phyloP scores from a whole-genome alignment of 2,113 vertebrate genomes.

The Leptobrachium ailaonicum region DNA sequence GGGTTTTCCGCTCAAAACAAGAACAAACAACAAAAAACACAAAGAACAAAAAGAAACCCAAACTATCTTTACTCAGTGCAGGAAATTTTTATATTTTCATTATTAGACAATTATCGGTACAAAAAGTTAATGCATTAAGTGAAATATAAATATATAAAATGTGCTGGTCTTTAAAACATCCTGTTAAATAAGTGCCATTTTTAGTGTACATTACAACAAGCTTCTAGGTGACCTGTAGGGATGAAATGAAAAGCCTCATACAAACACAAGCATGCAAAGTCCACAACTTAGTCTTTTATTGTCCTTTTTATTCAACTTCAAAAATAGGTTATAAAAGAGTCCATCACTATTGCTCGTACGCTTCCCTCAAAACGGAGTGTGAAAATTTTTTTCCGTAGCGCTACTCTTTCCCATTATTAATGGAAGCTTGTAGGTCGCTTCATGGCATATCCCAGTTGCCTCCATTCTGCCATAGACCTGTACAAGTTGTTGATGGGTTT shows the following conservation, averaged over 20 bases:
- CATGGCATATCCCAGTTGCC: not conserved
- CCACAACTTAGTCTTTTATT: conserved; percentile 60
- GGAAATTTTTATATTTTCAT: not conserved
- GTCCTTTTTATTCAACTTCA: conserved; percentile 47
- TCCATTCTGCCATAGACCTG: not conserved
- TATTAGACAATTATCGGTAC: not conserved
- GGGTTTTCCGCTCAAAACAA: not conserved
- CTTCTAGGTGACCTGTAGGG: conserved; percentile 4
- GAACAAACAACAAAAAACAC: not conserved
- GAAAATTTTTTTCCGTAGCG: not conserved
- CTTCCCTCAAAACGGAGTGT: conserved; percentile 35
- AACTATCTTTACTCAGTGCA: not conserved
- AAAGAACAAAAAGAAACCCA: not conserved
- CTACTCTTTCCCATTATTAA: not conserved
- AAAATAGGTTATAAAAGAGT: conserved; percentile 49
- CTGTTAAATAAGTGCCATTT: conserved; percentile 1
- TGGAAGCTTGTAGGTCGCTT: not conserved
- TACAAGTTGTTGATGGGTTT: not conserved
- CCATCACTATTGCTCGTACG: conserved; percentile 35
- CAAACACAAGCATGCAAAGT: conserved; percentile 78
- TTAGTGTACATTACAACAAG: not conserved
- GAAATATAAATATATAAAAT: not conserved
- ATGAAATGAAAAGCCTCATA: conserved; percentile 52
- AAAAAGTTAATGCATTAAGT: not conserved
- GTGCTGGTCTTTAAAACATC: conserved; percentile 52